phyloP scores from a whole-genome alignment of 2,888 invertebrate species.

The Platerodrilus igneus region DNA sequence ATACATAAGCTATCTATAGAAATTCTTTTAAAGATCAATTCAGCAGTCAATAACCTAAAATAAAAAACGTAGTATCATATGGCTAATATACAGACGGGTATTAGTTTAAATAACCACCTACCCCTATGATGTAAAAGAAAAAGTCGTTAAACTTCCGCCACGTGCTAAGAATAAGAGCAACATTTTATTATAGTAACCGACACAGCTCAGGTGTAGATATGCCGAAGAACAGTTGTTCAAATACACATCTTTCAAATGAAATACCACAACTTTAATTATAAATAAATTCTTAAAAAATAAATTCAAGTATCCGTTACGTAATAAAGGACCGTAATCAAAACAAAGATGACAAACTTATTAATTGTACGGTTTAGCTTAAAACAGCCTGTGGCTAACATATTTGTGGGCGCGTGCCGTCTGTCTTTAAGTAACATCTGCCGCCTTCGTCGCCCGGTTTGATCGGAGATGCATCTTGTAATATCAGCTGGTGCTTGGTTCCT shows the following conservation, averaged over 20 bases:
- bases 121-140: slow-evolving; percentile 32
- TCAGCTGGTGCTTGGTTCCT: slow-evolving; percentile 40
- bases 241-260: slow-evolving; percentile 6
- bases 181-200: slow-evolving; percentile 36
- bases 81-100: slow-evolving; percentile 16
- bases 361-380: no score
- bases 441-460: slow-evolving; percentile 36
- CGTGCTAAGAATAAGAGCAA: slow-evolving; percentile 38
- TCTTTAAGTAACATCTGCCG: slow-evolving; percentile 44
- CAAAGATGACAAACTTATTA: no score
- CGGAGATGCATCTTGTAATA: slow-evolving; percentile 41
- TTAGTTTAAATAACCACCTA: slow-evolving; percentile 21
- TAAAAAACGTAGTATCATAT: slow-evolving; percentile 13
- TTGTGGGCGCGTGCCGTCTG: slow-evolving; percentile 46
- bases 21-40: no score
- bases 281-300: no score
- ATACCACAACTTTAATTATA: slow-evolving; percentile 10
- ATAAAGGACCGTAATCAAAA: no score
- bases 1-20: no score
- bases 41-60: slow-evolving; percentile 11
- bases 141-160: slow-evolving; percentile 38
- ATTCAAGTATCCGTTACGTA: no score
- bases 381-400: no score
- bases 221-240: neutral
- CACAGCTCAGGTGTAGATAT: slow-evolving; percentile 36